Percentiles rank a stretch among this genome's conserved stretches.
phyloP scores from a whole-genome alignment of 2,888 invertebrate species.

The Cheiracanthium punctorium region DNA sequence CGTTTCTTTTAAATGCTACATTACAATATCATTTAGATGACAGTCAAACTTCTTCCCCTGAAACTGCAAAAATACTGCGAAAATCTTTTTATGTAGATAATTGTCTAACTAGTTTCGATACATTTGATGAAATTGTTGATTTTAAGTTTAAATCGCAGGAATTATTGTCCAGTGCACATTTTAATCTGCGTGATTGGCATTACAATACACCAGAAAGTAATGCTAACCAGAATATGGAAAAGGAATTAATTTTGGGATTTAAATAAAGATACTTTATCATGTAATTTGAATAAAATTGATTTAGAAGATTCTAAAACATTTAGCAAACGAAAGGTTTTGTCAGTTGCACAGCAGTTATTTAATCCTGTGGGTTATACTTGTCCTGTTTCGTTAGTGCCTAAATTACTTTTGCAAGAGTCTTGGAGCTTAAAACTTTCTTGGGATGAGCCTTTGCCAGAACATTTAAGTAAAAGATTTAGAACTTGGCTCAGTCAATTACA shows the following conservation, averaged over 20 bases:
- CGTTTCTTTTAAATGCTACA: no score
- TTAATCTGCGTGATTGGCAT: background rate
- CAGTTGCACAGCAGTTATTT: background rate
- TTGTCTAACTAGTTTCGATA: background rate
- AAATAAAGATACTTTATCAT: background rate
- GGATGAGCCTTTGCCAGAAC: background rate
- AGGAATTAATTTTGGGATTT: background rate
- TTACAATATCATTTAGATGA: no score
- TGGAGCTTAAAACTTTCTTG: background rate
- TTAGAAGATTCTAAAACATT: background rate
- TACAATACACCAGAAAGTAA: background rate
- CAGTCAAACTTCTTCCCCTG: no score
- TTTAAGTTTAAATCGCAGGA: background rate
- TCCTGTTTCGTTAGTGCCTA: background rate
- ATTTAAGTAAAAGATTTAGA: background rate
- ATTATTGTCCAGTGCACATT: background rate
- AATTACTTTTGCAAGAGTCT: background rate
- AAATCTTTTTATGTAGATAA: background rate
- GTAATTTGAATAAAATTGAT: background rate
- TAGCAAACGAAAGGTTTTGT: background rate
- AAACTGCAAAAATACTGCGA: background rate
- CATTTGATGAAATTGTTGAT: background rate
- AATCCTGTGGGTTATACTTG: background rate
- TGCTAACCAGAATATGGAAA: background rate
- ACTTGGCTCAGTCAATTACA: background rate